A percentile compares a stretch with the other conserved stretches of the same genome.
Conservation (phyloP, 2,113 vertebrate species). For the Laticauda laticaudata region DNA sequence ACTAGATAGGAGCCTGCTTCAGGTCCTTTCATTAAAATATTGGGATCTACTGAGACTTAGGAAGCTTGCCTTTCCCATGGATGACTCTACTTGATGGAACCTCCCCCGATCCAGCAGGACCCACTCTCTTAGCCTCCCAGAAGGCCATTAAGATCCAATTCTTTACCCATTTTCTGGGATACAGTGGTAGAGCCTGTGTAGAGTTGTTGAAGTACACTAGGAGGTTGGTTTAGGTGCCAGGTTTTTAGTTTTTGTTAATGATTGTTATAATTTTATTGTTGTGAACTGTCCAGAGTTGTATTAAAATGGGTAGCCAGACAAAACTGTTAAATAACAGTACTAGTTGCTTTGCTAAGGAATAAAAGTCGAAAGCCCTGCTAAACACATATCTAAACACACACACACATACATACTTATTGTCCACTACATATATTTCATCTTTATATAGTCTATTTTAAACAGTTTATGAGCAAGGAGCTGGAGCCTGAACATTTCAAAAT, state of each 20-base stretch:
- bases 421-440: not conserved
- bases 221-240: not conserved
- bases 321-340: not conserved
- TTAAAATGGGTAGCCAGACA: not conserved
- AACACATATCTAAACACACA: not conserved
- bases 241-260: not conserved
- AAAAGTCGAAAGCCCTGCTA: not conserved
- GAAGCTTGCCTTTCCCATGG: not conserved
- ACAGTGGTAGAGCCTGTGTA: not conserved
- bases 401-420: not conserved
- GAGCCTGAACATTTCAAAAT: not conserved
- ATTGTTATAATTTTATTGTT: not conserved
- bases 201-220: not conserved
- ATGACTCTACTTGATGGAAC: not conserved
- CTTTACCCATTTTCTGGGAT: not conserved
- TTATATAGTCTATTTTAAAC: constrained; percentile 8
- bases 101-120: not conserved
- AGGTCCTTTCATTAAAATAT: not conserved
- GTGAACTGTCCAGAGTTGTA: not conserved
- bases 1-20: not conserved
- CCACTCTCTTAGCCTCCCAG: not conserved
- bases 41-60: not conserved
- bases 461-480: not conserved
- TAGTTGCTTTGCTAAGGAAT: constrained; percentile 26
- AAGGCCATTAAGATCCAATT: not conserved